phyloP scores from a whole-genome alignment of 2,888 invertebrate genomes.

The Achlya flavicornis region DNA sequence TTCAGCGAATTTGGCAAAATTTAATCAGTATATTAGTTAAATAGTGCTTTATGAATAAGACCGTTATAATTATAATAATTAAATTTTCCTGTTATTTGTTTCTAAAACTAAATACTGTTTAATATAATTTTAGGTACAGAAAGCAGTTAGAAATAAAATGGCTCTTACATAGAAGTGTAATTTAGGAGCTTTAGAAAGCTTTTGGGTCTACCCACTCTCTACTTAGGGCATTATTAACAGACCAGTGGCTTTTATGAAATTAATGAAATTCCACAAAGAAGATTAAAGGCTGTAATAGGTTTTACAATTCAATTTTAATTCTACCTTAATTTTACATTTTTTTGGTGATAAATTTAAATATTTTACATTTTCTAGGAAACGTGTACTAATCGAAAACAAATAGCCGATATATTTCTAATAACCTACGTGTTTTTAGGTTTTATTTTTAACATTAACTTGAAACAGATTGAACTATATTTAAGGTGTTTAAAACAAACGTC shows the following conservation, averaged over 20 bases:
- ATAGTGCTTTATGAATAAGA: too few relatives aligned
- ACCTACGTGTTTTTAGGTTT: too few relatives aligned
- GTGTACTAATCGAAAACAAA: too few relatives aligned
- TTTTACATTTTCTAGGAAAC: too few relatives aligned
- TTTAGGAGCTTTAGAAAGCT: conserved; percentile 3
- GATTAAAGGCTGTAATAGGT: conserved; percentile 11
- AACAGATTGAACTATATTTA: too few relatives aligned
- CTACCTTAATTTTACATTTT: background rate
- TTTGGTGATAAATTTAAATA: background rate
- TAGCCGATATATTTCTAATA: too few relatives aligned
- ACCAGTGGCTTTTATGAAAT: conserved; percentile 13
- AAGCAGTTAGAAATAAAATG: conserved; percentile 8
- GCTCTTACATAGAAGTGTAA: conserved; percentile 7
- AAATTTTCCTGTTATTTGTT: background rate
- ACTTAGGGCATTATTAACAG: conserved; percentile 11
- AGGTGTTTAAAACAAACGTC: too few relatives aligned
- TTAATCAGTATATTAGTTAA: too few relatives aligned
- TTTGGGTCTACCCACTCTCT: conserved; percentile 12
- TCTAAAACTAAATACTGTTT: background rate
- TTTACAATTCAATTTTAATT: conserved; percentile 4
- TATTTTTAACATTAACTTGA: too few relatives aligned
- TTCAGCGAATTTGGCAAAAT: too few relatives aligned
- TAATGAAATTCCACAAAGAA: conserved; percentile 14
- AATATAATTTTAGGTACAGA: background rate
- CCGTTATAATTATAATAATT: background rate